A percentile compares a stretch with the other conserved stretches of the same genome.
Evolutionary conservation across 2,888 invertebrate species (phyloP).

Genomic region (Leptarthrus brevirostris): DNA sequence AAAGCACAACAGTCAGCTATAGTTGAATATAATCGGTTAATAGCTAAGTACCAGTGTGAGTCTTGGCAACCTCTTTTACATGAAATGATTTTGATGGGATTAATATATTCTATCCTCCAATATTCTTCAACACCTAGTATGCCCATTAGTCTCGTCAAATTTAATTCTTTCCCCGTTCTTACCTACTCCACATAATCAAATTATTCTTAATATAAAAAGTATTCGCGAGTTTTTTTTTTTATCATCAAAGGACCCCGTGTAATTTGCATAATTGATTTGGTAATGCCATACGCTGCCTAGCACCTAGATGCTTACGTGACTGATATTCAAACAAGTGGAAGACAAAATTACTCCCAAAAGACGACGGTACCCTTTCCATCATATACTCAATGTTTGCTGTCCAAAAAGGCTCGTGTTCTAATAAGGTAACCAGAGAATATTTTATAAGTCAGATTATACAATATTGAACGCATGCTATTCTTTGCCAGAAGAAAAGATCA

Average conservation of each 20-base stretch:
- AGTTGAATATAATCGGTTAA: no score
- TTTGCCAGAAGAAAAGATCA: not conserved
- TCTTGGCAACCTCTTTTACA: no score
- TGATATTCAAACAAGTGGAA: conserved; percentile 17
- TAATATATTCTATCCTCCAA: no score
- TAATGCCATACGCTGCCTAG: conserved; percentile 6
- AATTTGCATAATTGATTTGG: conserved; percentile 41
- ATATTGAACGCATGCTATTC: not conserved
- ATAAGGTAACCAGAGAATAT: not conserved
- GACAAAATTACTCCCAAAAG: not conserved
- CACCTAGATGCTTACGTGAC: conserved; percentile 19
- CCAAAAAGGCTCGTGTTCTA: not conserved
- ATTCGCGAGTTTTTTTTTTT: conserved; percentile 9
- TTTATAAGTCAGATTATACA: not conserved
- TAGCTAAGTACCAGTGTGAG: no score
- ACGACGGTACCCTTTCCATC: not conserved
- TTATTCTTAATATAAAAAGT: conserved; percentile 16
- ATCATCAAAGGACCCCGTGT: conserved; percentile 16
- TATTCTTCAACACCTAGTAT: no score
- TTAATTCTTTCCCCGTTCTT: no score
- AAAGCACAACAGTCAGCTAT: no score
- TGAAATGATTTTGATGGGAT: no score
- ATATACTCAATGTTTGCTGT: not conserved
- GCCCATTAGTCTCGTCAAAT: no score
- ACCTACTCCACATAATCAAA: not conserved